Percentiles rank a stretch among this genome's conserved stretches.
Evolutionary conservation across 2,797 vertebrate species (phyloP).

Genomic region (Antennarius maculatus): DNA sequence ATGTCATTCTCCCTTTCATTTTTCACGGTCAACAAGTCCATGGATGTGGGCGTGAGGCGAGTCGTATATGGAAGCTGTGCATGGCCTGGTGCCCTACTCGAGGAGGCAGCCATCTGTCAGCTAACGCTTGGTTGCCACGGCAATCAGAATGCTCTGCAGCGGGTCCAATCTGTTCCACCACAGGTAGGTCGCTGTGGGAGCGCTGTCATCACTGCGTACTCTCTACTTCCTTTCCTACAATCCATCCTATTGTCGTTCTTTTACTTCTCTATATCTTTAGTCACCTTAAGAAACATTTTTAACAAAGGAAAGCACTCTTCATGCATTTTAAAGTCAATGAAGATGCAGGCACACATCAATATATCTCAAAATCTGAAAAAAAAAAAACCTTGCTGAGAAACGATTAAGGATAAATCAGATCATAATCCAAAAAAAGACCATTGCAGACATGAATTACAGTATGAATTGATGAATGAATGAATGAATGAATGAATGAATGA

Average conservation of each 20-base stretch:
- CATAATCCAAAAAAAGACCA: not conserved
- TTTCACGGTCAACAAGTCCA: constrained; percentile 46
- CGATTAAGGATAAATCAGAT: not conserved
- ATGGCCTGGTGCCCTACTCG: constrained; percentile 68
- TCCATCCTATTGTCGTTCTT: constrained; percentile 38
- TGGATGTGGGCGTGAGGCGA: constrained; percentile 44
- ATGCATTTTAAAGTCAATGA: constrained; percentile 1
- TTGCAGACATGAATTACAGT: too few species aligned
- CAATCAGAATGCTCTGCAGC: constrained; percentile 81
- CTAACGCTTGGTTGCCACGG: constrained; percentile 78
- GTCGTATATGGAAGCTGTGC: constrained; percentile 54
- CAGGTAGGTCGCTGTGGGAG: constrained; percentile 76
- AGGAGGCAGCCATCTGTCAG: constrained; percentile 83
- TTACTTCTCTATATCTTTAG: constrained; percentile 19
- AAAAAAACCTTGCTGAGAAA: not conserved
- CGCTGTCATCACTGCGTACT: constrained; percentile 50
- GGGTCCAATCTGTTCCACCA: constrained; percentile 84
- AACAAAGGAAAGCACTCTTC: not conserved
- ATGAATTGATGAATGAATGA: too few species aligned
- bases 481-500: too few species aligned
- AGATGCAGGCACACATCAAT: not conserved
- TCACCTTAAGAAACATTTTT: too few species aligned
- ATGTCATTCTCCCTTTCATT: constrained; percentile 47
- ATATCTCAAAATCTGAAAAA: not conserved
- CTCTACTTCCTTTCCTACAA: constrained; percentile 39